Conservation (phyloP, 2,797 vertebrate genomes). For the Peromyscus aztecus region DNA sequence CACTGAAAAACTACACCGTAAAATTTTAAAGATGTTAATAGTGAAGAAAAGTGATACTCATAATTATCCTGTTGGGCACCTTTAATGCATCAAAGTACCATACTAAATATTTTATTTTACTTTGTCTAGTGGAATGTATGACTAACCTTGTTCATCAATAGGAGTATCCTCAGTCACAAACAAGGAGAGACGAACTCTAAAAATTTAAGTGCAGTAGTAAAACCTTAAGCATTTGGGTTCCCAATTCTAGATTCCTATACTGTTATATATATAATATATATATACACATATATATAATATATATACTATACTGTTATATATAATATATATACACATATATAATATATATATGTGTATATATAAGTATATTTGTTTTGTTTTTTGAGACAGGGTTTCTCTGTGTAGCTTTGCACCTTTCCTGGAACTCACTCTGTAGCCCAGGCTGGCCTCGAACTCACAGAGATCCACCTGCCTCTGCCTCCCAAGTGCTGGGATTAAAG, state of each 20-base stretch:
- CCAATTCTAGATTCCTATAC: not conserved
- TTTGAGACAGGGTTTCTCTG: no score
- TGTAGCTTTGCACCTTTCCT: no score
- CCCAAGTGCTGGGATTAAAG: no score
- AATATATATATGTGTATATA: no score
- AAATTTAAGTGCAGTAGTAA: not conserved
- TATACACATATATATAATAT: no score
- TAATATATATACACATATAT: no score
- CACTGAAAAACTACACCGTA: conserved; percentile 61
- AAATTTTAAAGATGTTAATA: conserved; percentile 54
- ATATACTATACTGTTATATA: not conserved
- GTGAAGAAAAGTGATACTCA: conserved; percentile 32
- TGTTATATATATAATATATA: no score
- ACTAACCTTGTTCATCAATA: not conserved
- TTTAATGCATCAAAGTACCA: not conserved
- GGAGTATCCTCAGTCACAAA: not conserved
- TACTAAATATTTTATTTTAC: conserved; percentile 42
- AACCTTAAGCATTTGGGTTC: not conserved
- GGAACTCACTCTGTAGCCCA: no score
- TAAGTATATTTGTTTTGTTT: no score
- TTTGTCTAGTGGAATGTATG: conserved; percentile 12
- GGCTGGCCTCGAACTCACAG: no score
- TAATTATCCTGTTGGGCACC: conserved; percentile 35
- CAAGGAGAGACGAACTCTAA: not conserved
- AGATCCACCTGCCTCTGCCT: no score